Conservation (phyloP, 2,113 vertebrate species). For the Pampusana beccarii region DNA sequence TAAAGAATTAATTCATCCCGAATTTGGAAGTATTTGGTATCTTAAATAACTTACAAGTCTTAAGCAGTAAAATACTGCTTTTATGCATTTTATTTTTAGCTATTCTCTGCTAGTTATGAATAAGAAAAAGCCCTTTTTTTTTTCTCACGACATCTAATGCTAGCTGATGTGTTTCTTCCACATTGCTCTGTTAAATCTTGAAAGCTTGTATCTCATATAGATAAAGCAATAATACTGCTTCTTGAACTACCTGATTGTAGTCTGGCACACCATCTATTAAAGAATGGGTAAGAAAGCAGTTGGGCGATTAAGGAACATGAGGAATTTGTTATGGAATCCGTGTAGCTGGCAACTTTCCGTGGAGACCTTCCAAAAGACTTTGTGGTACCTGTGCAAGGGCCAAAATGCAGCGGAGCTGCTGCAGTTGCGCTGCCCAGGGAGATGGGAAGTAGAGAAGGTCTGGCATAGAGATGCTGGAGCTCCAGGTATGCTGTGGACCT, state of each 20-base stretch:
- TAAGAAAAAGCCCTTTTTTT: not conserved
- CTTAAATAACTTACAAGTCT: not conserved
- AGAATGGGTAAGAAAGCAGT: slow-evolving; percentile 15
- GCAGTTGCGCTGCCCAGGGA: not conserved
- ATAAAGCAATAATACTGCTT: not conserved
- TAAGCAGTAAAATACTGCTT: not conserved
- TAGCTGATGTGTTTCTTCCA: not conserved
- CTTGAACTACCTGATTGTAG: not conserved
- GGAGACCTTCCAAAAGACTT: not conserved
- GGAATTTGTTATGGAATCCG: not conserved
- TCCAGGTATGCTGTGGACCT: not conserved
- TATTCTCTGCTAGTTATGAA: not conserved
- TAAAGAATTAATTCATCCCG: not conserved
- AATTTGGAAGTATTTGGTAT: not conserved
- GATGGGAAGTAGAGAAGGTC: not conserved
- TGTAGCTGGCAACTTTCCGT: not conserved
- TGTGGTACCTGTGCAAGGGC: not conserved
- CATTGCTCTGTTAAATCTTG: not conserved
- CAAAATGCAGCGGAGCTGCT: not conserved
- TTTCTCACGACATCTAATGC: not conserved
- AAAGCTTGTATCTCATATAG: not conserved
- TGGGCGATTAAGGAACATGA: slow-evolving; percentile 9
- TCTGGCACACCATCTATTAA: not conserved
- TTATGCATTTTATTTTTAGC: slow-evolving; percentile 9
- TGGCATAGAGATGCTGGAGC: not conserved